Evolutionary conservation across 2,113 vertebrate species (phyloP).

Genomic region (Datnioides undecimradiatus): DNA sequence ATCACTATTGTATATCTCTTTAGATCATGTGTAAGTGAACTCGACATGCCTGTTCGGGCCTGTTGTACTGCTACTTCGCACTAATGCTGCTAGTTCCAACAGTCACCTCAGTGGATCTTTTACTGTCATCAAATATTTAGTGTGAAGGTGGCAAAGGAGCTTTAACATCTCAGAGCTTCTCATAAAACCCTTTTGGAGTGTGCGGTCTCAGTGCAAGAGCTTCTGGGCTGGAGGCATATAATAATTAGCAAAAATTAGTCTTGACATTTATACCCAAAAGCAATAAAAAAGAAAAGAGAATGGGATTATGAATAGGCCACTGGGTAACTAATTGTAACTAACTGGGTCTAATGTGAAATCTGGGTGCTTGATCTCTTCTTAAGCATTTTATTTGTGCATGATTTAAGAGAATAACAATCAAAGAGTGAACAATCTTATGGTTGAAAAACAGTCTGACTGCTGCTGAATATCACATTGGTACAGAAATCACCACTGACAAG

Average conservation of each 20-base stretch:
- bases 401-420: conserved; percentile 12
- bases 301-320: neutral
- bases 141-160: conserved; percentile 31
- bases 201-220: conserved; percentile 28
- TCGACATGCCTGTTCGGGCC: conserved; percentile 21
- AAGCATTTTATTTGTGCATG: conserved; percentile 10
- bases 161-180: conserved; percentile 43
- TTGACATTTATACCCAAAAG: conserved; percentile 28
- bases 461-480: conserved; percentile 50
- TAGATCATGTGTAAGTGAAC: conserved; percentile 13
- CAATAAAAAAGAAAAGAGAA: conserved; percentile 35
- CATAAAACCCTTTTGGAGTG: conserved; percentile 16
- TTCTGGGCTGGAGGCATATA: conserved; percentile 4
- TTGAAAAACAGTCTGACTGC: conserved; percentile 39
- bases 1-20: conserved; percentile 11
- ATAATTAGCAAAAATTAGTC: neutral
- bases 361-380: conserved; percentile 35
- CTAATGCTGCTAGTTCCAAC: conserved; percentile 69
- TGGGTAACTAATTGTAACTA: too few species aligned
- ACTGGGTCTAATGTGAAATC: conserved; percentile 54
- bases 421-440: conserved; percentile 19
- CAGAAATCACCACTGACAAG: conserved; percentile 57
- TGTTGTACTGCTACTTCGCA: conserved; percentile 66
- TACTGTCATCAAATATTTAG: conserved; percentile 15
- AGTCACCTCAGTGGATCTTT: conserved; percentile 54